Percentiles rank a stretch among this genome's conserved stretches.
Evolutionary conservation across 2,888 invertebrate genomes (phyloP).

Genomic region (Cheilosia vulpina): DNA sequence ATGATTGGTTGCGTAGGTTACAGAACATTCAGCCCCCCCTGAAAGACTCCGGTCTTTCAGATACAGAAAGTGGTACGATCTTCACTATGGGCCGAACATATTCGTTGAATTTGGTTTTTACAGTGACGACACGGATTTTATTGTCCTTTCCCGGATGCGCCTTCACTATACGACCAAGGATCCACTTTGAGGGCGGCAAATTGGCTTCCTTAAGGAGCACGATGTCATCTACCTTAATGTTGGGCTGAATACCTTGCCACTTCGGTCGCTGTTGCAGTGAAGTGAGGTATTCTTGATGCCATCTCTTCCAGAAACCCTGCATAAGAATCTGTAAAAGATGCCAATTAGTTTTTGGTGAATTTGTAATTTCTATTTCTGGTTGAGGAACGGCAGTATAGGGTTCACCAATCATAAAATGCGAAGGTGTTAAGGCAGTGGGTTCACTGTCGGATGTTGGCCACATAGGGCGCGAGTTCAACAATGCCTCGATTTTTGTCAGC

Average conservation of each 20-base stretch:
- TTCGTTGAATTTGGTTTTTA: too few relatives aligned
- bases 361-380: background rate
- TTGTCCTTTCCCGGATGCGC: background rate
- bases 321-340: conserved; percentile 5
- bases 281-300: background rate
- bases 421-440: conserved; percentile 9
- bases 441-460: conserved; percentile 3
- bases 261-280: background rate
- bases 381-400: conserved; percentile 17
- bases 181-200: background rate
- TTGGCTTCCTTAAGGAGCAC: background rate
- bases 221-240: too few relatives aligned
- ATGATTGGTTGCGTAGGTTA: too few relatives aligned
- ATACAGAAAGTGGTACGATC: too few relatives aligned
- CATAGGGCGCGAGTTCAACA: conserved; percentile 14
- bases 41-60: too few relatives aligned
- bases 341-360: background rate
- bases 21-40: too few relatives aligned
- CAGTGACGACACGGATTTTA: too few relatives aligned
- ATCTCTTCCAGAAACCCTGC: background rate
- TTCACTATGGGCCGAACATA: too few relatives aligned
- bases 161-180: background rate
- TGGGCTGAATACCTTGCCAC: background rate
- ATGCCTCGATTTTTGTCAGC: conserved; percentile 10
- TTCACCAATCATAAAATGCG: conserved; percentile 37